Percentiles rank a stretch among this genome's conserved stretches.
These are phyloP conservation scores for Ryuthela nishihirai DNA, from an alignment of 2,888 invertebrate species.

Conservation along the genomic window DNA sequence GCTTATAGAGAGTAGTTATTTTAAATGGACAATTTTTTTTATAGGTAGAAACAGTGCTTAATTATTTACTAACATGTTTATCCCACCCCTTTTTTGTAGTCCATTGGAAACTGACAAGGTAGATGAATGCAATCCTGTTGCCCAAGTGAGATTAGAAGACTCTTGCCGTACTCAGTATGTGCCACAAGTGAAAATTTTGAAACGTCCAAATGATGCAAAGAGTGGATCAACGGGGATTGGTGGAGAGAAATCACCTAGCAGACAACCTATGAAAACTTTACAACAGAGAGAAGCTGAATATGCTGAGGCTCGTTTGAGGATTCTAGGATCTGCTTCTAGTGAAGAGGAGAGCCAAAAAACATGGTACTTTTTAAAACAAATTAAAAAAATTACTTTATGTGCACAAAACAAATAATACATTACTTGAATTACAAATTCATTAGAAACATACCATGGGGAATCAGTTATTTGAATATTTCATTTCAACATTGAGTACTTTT, in stretches of 20 bases:
- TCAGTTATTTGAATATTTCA: no score
- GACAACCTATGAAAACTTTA: constrained; percentile 52
- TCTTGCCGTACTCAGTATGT: constrained; percentile 31
- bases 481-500: no score
- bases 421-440: neutral
- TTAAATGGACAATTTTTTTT: no score
- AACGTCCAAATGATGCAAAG: constrained; percentile 37
- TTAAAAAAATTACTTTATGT: neutral
- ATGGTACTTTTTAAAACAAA: neutral
- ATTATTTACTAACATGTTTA: no score
- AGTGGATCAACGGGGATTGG: neutral
- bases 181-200: constrained; percentile 39
- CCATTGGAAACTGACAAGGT: no score
- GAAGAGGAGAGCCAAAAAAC: constrained; percentile 20
- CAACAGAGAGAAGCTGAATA: constrained; percentile 85
- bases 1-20: no score
- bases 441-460: neutral
- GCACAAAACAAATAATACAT: neutral
- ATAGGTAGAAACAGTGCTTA: no score
- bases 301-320: constrained; percentile 83
- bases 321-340: constrained; percentile 70
- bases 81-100: no score
- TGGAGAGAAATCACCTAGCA: constrained; percentile 37
- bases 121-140: no score
- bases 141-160: constrained; percentile 29